Conservation (phyloP, 2,113 vertebrate species). For the Herpetotheres cachinnans region DNA sequence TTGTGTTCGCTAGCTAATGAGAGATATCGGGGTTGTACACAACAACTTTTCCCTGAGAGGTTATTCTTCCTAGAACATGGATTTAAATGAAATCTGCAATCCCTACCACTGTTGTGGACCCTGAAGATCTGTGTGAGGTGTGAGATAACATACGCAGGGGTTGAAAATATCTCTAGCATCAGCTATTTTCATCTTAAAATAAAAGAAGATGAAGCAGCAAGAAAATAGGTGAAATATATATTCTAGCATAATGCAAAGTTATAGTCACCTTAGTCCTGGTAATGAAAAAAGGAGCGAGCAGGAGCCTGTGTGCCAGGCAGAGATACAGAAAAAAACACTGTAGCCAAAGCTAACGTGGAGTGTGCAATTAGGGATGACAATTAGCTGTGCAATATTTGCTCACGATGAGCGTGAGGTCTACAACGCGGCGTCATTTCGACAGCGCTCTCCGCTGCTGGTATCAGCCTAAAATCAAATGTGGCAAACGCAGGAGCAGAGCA, state of each 20-base stretch:
- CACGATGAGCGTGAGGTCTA: background rate
- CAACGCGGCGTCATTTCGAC: background rate
- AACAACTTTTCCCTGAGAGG: constrained; percentile 43
- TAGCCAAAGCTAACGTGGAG: background rate
- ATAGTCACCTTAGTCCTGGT: background rate
- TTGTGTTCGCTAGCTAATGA: constrained; percentile 67
- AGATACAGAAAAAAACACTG: background rate
- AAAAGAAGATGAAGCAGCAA: background rate
- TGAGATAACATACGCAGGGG: background rate
- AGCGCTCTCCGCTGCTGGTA: accelerated
- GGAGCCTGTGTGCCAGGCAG: background rate
- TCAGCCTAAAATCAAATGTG: background rate
- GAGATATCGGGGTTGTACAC: constrained; percentile 26
- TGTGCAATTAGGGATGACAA: background rate
- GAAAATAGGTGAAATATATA: background rate
- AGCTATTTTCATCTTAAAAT: background rate
- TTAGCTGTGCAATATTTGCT: background rate
- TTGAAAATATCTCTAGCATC: background rate
- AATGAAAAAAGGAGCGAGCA: background rate
- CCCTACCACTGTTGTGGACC: background rate
- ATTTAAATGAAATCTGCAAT: background rate
- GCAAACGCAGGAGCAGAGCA: background rate
- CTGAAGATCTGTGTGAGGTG: background rate
- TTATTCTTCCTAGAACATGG: constrained; percentile 16
- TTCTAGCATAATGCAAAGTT: background rate